Percentiles rank a stretch among this genome's conserved stretches.
These are phyloP conservation scores for Polylopha cassiicola DNA, from an alignment of 2,888 invertebrate species.

Conservation along the genomic window DNA sequence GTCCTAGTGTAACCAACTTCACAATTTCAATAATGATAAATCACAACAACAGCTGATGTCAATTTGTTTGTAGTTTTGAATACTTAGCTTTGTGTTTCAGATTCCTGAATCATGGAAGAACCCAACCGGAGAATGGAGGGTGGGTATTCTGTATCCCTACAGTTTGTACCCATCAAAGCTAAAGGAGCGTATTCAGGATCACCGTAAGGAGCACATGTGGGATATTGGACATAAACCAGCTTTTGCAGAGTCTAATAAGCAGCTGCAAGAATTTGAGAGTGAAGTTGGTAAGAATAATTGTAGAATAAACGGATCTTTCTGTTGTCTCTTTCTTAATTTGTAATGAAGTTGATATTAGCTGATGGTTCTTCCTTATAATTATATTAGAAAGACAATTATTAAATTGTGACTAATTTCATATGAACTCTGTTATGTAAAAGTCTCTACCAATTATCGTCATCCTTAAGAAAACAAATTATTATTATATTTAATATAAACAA, in stretches of 20 bases:
- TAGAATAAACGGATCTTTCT: neutral
- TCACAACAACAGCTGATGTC: no score
- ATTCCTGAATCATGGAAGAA: slow-evolving; percentile 90
- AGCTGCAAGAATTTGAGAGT: slow-evolving; percentile 85
- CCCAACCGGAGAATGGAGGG: slow-evolving; percentile 88
- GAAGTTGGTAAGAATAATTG: slow-evolving; percentile 66
- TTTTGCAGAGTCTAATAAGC: slow-evolving; percentile 85
- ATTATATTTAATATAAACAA: no score
- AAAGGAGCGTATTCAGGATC: slow-evolving; percentile 87
- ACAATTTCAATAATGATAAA: no score
- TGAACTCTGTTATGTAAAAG: no score
- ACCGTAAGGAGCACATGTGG: slow-evolving; percentile 89
- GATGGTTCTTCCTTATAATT: no score
- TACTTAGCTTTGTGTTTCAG: slow-evolving; percentile 75
- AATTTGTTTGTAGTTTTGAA: slow-evolving; percentile 17
- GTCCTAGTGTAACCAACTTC: no score
- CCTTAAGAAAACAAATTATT: no score
- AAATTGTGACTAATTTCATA: no score
- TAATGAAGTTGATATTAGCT: no score
- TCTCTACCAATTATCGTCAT: no score
- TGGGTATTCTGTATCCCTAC: slow-evolving; percentile 91
- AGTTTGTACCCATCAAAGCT: slow-evolving; percentile 92
- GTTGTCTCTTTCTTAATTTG: slow-evolving; percentile 1
- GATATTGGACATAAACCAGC: slow-evolving; percentile 88
- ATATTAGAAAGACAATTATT: no score